Conservation (phyloP, 2,113 vertebrate species). For the Perca flavescens region DNA sequence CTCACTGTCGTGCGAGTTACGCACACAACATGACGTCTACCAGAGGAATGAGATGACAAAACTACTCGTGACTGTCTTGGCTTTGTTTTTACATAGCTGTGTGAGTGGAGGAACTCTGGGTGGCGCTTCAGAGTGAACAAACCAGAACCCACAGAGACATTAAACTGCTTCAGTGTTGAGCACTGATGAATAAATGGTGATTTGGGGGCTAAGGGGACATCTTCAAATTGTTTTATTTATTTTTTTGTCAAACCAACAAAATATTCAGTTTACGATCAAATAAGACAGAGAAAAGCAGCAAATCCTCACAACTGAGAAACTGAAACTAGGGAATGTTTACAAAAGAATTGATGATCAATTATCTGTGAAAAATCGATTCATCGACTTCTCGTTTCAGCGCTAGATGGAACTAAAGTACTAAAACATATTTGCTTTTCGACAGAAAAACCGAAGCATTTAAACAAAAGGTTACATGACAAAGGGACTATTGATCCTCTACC, state of each 20-base stretch:
- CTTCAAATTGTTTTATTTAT: neutral
- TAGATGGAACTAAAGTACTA: neutral
- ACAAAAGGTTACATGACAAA: neutral
- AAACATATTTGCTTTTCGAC: neutral
- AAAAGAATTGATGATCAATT: neutral
- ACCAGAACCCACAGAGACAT: neutral
- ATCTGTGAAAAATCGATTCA: neutral
- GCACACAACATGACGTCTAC: neutral
- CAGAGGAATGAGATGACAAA: constrained; percentile 9
- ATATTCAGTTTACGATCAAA: neutral
- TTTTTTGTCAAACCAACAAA: neutral
- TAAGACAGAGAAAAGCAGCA: neutral
- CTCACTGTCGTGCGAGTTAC: neutral
- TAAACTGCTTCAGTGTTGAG: neutral
- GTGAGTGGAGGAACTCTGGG: neutral
- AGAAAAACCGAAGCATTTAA: neutral
- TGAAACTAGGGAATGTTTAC: neutral
- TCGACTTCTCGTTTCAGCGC: neutral
- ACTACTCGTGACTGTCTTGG: constrained; percentile 1
- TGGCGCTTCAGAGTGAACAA: constrained; percentile 16
- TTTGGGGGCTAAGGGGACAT: neutral
- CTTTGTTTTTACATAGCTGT: neutral
- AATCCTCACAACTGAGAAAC: neutral
- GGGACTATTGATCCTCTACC: neutral
- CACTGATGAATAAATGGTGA: too few species aligned